These are phyloP conservation scores for Danio choprae DNA, from an alignment of 2,797 vertebrate species.

Conservation along the genomic window DNA sequence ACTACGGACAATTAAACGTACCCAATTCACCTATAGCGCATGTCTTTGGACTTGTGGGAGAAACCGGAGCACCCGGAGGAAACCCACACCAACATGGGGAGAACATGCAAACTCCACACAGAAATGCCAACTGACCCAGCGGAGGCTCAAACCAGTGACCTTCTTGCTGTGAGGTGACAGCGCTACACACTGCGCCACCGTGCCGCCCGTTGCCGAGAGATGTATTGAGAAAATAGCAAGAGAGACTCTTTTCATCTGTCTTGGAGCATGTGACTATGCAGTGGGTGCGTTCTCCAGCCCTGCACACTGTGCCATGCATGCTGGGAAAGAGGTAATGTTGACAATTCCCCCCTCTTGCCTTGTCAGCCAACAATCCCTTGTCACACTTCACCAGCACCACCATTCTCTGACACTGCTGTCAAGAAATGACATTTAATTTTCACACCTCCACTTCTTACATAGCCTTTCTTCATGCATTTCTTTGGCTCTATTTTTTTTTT, in stretches of 20 bases:
- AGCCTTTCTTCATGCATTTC: constrained; percentile 51
- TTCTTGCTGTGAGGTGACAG: too few relatives aligned
- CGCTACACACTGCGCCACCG: too few relatives aligned
- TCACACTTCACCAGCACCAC: constrained; percentile 80
- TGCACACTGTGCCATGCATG: constrained; percentile 70
- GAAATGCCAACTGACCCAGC: too few relatives aligned
- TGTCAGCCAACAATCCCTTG: constrained; percentile 79
- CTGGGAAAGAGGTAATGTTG: constrained; percentile 77
- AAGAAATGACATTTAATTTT: constrained; percentile 82
- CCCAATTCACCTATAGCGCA: too few relatives aligned
- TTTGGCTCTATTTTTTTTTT: constrained; percentile 62
- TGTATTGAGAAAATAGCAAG: constrained; percentile 35
- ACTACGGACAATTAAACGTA: too few relatives aligned
- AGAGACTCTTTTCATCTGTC: constrained; percentile 43
- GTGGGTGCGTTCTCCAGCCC: constrained; percentile 22
- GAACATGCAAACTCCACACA: too few relatives aligned
- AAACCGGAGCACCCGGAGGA: too few relatives aligned
- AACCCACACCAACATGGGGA: too few relatives aligned
- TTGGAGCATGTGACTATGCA: constrained; percentile 42
- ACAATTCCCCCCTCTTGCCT: constrained; percentile 78
- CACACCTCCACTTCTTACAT: constrained; percentile 75
- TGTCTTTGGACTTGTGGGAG: too few relatives aligned
- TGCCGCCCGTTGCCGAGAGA: too few relatives aligned
- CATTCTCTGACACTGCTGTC: constrained; percentile 79
- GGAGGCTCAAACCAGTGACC: too few relatives aligned